These are phyloP conservation scores for Listronotus oregonensis DNA, from an alignment of 1,140 invertebrate genomes.

Conservation along the genomic window DNA sequence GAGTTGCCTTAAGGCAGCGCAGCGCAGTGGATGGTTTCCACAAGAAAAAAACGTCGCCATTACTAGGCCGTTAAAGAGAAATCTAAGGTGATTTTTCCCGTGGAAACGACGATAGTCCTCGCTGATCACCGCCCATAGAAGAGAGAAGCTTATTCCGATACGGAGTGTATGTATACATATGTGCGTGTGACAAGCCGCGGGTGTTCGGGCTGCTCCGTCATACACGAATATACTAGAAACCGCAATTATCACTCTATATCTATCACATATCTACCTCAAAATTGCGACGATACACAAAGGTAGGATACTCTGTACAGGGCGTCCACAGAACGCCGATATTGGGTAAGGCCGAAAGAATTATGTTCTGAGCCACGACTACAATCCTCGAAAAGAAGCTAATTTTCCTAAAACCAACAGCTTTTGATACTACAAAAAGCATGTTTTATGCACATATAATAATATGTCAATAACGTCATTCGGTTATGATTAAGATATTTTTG, in stretches of 20 bases:
- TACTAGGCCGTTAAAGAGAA: constrained; percentile 19
- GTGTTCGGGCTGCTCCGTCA: constrained; percentile 40
- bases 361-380: too few species aligned
- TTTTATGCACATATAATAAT: too few species aligned
- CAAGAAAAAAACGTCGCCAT: constrained; percentile 4
- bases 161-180: constrained; percentile 53
- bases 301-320: constrained; percentile 16
- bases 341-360: neutral
- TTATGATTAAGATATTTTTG: too few species aligned
- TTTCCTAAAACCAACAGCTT: too few species aligned
- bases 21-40: neutral
- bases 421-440: too few species aligned
- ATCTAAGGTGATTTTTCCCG: constrained; percentile 1
- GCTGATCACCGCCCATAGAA: constrained; percentile 6
- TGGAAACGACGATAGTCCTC: neutral
- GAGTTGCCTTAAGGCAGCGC: neutral
- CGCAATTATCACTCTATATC: constrained; percentile 39
- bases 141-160: constrained; percentile 50
- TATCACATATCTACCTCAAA: constrained; percentile 38
- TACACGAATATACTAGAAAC: constrained; percentile 35
- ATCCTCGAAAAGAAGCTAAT: too few species aligned
- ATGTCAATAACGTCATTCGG: too few species aligned
- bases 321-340: constrained; percentile 13
- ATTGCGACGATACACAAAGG: constrained; percentile 24
- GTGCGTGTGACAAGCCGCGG: constrained; percentile 48